Evolutionary conservation across 2,113 vertebrate species (phyloP), one percentile per base, ranked within the genome.

Genomic region (Rhagologus leucostigma): DNA sequence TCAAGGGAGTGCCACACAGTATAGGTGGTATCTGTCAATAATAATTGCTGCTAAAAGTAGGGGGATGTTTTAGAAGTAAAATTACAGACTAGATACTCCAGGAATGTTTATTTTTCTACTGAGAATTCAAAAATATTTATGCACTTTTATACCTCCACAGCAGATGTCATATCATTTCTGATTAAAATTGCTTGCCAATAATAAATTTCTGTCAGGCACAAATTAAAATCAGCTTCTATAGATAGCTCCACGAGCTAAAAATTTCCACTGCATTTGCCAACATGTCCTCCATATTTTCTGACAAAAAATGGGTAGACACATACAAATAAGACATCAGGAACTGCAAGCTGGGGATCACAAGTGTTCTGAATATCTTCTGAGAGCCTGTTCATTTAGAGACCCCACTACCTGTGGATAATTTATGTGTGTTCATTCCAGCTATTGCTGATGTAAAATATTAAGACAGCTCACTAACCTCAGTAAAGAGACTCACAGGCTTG

Each of bases 91-190:
- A 79, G 50, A 37, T 84, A 86, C 90, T 93, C 47, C 68, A 86
- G 33, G 35, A 50, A 56, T 74, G 39, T 89, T 95, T 78, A 17
- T 86, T 94, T 88, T 90, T 86, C 92, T 70, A 56, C 41, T 39
- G 27, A 95, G 63, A 86, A 85, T 70, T 74, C 47, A 96, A 75
- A 91, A 95, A 81, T 90, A 96, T 94, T 95, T 90, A 59, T 59
- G 55, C 29, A 60, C 44, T 24, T 95, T 82, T 78, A 20, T 55
- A 68, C 49, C 64, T 84, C 76, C 90, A 23, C 49, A 81, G 41
- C 71, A 92, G 82, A 78, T 84, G 52, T 63, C 60, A 47, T 14
- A 65, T 50, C 1, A 52, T 87, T 88, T 81, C 85, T 81, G 68
- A 96, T 89, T 81, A 90, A 95, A 93, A 89, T 68, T 90, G 29